These are phyloP conservation scores for Drosophila longiperda DNA, from an alignment of 2,888 invertebrate species.

Conservation along the genomic window DNA sequence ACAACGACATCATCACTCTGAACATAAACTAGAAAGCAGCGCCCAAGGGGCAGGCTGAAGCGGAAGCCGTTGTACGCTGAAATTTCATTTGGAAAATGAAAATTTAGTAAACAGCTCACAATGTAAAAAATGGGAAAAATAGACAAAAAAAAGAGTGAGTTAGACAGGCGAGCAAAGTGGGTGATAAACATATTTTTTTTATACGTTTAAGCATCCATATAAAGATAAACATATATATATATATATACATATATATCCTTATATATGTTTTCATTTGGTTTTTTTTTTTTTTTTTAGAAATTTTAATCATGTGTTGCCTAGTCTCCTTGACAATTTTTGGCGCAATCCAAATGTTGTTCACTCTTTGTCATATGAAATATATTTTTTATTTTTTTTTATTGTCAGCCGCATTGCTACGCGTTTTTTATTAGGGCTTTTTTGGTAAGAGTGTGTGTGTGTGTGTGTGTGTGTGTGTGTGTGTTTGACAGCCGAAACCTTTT, in stretches of 20 bases:
- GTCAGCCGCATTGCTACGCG: slow-evolving; percentile 59
- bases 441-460: slow-evolving; percentile 26
- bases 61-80: slow-evolving; percentile 40
- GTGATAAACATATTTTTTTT: slow-evolving; percentile 64
- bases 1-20: slow-evolving; percentile 26
- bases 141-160: slow-evolving; percentile 1
- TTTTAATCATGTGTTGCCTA: slow-evolving; percentile 61
- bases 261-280: background rate
- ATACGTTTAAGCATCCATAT: slow-evolving; percentile 23
- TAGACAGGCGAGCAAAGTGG: slow-evolving; percentile 20
- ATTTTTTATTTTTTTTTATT: slow-evolving; percentile 61
- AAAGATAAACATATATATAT: background rate
- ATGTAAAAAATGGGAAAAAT: slow-evolving; percentile 29
- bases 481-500: slow-evolving; percentile 82
- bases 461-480: slow-evolving; percentile 61
- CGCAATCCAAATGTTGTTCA: slow-evolving; percentile 20
- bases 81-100: slow-evolving; percentile 79
- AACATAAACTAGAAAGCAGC: slow-evolving; percentile 68
- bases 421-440: slow-evolving; percentile 26
- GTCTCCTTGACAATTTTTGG: slow-evolving; percentile 44
- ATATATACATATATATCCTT: slow-evolving; percentile 10
- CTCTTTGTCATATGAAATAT: slow-evolving; percentile 1
- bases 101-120: slow-evolving; percentile 66
- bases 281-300: slow-evolving; percentile 28
- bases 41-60: slow-evolving; percentile 30